Conservation (phyloP, 2,888 invertebrate genomes). For the Ophion obscuratus region DNA sequence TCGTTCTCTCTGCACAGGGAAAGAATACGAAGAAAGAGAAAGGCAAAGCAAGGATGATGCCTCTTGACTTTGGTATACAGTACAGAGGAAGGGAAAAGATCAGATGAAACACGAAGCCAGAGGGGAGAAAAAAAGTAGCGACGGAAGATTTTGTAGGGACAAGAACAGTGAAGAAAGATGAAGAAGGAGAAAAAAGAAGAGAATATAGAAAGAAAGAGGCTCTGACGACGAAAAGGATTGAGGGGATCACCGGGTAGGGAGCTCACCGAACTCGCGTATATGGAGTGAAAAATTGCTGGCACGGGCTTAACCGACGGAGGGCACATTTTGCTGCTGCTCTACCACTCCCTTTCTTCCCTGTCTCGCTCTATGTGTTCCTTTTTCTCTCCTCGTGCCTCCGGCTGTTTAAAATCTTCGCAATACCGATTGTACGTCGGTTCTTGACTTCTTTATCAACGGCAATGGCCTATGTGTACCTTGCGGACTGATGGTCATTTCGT, state of each 20-base stretch:
- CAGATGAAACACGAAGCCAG: constrained; percentile 42
- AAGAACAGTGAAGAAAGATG: constrained; percentile 52
- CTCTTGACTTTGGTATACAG: constrained; percentile 48
- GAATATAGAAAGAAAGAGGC: constrained; percentile 37
- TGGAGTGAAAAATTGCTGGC: constrained; percentile 74
- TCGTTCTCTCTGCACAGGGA: constrained; percentile 34
- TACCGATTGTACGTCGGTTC: constrained; percentile 45
- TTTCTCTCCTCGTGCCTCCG: constrained; percentile 37
- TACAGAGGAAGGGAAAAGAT: constrained; percentile 51
- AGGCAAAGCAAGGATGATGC: constrained; percentile 38
- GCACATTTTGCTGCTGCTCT: constrained; percentile 64
- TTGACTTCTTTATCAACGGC: constrained; percentile 6
- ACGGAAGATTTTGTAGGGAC: constrained; percentile 59
- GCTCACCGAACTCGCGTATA: constrained; percentile 71
- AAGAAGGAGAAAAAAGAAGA: constrained; percentile 50
- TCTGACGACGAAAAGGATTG: constrained; percentile 66
- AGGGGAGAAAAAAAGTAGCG: constrained; percentile 45
- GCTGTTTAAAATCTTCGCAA: constrained; percentile 76
- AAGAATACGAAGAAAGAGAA: constrained; percentile 61
- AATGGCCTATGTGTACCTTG: background rate
- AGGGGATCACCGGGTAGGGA: constrained; percentile 69
- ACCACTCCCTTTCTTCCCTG: background rate
- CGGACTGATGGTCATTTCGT: background rate
- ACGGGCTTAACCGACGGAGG: constrained; percentile 67
- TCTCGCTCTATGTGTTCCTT: background rate